Conservation (phyloP, 1,140 invertebrate species). For the Ooceraea biroi region DNA sequence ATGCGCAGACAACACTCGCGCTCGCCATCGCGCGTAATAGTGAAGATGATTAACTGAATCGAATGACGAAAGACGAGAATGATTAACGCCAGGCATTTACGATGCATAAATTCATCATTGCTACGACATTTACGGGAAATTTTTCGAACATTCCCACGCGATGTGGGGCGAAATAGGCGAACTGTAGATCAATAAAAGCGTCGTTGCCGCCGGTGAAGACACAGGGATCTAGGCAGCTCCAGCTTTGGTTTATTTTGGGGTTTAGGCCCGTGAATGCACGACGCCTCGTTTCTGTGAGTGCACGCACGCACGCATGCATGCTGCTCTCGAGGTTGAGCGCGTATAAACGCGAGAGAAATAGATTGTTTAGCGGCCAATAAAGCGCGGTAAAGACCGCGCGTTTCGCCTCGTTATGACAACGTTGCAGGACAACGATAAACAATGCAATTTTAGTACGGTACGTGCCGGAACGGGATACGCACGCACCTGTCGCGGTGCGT, state of each 20-base stretch:
- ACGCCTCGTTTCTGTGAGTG: slow-evolving; percentile 14
- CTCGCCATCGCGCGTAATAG: neutral
- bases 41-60: slow-evolving; percentile 25
- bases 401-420: slow-evolving; percentile 40
- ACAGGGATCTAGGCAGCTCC: slow-evolving; percentile 68
- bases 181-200: slow-evolving; percentile 66
- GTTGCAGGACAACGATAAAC: slow-evolving; percentile 44
- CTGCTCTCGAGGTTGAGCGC: neutral
- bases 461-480: neutral
- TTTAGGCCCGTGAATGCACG: slow-evolving; percentile 59
- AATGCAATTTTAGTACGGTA: slow-evolving; percentile 40
- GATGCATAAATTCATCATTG: slow-evolving; percentile 11
- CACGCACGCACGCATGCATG: too few relatives aligned
- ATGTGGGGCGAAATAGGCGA: slow-evolving; percentile 59
- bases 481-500: neutral
- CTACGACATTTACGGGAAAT: neutral
- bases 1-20: neutral
- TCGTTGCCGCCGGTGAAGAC: slow-evolving; percentile 26
- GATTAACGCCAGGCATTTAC: slow-evolving; percentile 16
- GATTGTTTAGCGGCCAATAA: slow-evolving; percentile 71
- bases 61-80: slow-evolving; percentile 1
- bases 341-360: slow-evolving; percentile 64
- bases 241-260: slow-evolving; percentile 73
- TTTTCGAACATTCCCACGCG: slow-evolving; percentile 19
- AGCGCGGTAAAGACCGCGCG: slow-evolving; percentile 28